A percentile compares a stretch with the other conserved stretches of the same genome.
Conservation (phyloP, 2,888 invertebrate species). For the Atherix ibis region DNA sequence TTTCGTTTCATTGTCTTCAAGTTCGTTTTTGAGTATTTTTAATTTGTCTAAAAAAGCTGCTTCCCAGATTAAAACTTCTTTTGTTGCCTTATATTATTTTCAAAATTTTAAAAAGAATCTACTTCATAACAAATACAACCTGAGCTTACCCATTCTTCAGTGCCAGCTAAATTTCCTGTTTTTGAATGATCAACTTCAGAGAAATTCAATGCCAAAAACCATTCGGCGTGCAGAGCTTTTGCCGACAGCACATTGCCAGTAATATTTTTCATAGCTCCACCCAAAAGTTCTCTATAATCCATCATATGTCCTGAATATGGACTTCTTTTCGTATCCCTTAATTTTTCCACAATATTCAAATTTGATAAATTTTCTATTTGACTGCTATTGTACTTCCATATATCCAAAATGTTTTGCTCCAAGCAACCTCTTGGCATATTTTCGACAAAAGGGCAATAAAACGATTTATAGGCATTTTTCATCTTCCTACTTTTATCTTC, state of each 20-base stretch:
- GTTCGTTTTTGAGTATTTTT: slow-evolving; percentile 23
- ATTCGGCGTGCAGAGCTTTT: slow-evolving; percentile 42
- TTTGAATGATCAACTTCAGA: slow-evolving; percentile 46
- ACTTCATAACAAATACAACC: neutral
- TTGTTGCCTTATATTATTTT: slow-evolving; percentile 30
- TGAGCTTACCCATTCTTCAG: slow-evolving; percentile 51
- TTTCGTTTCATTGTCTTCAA: slow-evolving; percentile 27
- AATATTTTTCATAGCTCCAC: slow-evolving; percentile 41
- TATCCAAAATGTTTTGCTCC: slow-evolving; percentile 47
- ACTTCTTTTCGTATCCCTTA: slow-evolving; percentile 44
- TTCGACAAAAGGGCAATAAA: slow-evolving; percentile 49
- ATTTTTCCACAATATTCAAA: slow-evolving; percentile 42
- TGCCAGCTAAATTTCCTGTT: slow-evolving; percentile 54
- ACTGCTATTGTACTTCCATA: slow-evolving; percentile 47
- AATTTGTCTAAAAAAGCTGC: slow-evolving; percentile 37
- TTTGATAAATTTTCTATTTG: slow-evolving; percentile 39
- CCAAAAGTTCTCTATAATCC: slow-evolving; percentile 45
- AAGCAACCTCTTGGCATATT: slow-evolving; percentile 45
- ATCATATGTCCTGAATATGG: slow-evolving; percentile 48
- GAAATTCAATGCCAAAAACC: slow-evolving; percentile 53
- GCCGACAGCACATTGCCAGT: slow-evolving; percentile 47
- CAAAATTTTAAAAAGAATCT: neutral
- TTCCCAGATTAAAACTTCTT: slow-evolving; percentile 45
- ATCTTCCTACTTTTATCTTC: too few relatives aligned
- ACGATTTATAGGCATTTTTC: too few relatives aligned